These are phyloP conservation scores for Pocota personata DNA, from an alignment of 2,888 invertebrate species.

Conservation along the genomic window DNA sequence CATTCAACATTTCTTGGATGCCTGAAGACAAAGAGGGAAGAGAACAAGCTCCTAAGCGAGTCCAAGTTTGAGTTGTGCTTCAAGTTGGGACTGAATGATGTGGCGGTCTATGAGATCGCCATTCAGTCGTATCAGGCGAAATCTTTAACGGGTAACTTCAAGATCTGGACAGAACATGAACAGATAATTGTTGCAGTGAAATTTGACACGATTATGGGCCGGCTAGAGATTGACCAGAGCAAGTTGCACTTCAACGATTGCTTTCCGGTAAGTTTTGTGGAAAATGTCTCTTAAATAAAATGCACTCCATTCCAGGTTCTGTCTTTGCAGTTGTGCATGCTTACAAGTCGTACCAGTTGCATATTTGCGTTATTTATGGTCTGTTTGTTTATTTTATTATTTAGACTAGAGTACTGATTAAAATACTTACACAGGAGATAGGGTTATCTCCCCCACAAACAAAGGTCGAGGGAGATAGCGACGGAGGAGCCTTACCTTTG, in stretches of 20 bases:
- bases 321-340: too few species aligned
- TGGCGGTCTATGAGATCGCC: slow-evolving; percentile 85
- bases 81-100: slow-evolving; percentile 77
- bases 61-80: slow-evolving; percentile 76
- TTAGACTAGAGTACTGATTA: too few species aligned
- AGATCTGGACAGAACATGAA: slow-evolving; percentile 89
- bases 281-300: too few species aligned
- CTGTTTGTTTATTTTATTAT: too few species aligned
- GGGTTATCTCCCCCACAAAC: too few species aligned
- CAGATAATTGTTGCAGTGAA: slow-evolving; percentile 88
- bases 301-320: too few species aligned
- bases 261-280: slow-evolving; percentile 88
- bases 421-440: too few species aligned
- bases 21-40: slow-evolving; percentile 76
- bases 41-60: slow-evolving; percentile 66
- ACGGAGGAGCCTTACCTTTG: too few species aligned
- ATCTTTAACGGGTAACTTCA: slow-evolving; percentile 87
- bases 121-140: slow-evolving; percentile 88
- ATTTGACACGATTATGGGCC: slow-evolving; percentile 90
- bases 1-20: slow-evolving; percentile 85
- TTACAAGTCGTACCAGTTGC: too few species aligned
- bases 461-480: too few species aligned
- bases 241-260: slow-evolving; percentile 89
- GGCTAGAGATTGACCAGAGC: slow-evolving; percentile 87
- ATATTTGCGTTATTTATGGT: too few species aligned